Base-by-base conservation (phyloP, 92 coral and sea anemone species). In the Parazoanthus atlanticus region DNA sequence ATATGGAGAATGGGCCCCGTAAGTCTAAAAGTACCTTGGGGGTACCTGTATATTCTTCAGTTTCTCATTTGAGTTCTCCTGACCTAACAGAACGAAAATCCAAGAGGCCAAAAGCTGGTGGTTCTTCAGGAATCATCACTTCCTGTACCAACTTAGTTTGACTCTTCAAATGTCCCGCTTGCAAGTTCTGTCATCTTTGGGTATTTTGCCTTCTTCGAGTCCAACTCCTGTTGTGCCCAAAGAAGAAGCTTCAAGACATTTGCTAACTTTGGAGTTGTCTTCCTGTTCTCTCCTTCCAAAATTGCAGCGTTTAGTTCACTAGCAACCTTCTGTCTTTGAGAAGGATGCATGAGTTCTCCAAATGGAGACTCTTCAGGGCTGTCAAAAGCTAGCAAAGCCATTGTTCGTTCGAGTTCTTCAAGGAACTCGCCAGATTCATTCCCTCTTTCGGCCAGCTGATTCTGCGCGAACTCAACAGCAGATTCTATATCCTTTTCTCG, bases 231-330 rank as follows among this genome's bases (percentile, higher is more conserved):
- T 81, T 97, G 99, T 8, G 99, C 89, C 99, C 99, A 97, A 33
- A 95, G 91, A 76, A 97, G 91, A 67, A 97, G 93, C 89, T 95
- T 97, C 46, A 97, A 90, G 26, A 97, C 91, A 74, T 95, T 97
- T 26, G 99, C 93, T 32, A 97, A 89, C 86, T 96, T 95, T 41
- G 98, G 99, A 21, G 94, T 93, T 7, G 99, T 93, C 54, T 96
- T 93, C 79, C 93, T 92, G 78, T 97, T 90, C 72, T 97, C 98
- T 23, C 96, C 98, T 78, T 94, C 98, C 46, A 97, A 86, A 52
- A 97, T 92, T 34, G 99, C 99, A 86, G 99, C 98, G 76, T 97
- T 97, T 43, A 97, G 93, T 86, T 97, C 99, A 92, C 99, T 95
- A 1, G 99, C 99, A 81, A 97, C 98, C 81, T 97, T 97, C 91